Percentiles rank a stretch among this genome's conserved stretches.
These are phyloP conservation scores for Podilymbus podiceps DNA, from an alignment of 2,113 vertebrate genomes.

Conservation along the genomic window DNA sequence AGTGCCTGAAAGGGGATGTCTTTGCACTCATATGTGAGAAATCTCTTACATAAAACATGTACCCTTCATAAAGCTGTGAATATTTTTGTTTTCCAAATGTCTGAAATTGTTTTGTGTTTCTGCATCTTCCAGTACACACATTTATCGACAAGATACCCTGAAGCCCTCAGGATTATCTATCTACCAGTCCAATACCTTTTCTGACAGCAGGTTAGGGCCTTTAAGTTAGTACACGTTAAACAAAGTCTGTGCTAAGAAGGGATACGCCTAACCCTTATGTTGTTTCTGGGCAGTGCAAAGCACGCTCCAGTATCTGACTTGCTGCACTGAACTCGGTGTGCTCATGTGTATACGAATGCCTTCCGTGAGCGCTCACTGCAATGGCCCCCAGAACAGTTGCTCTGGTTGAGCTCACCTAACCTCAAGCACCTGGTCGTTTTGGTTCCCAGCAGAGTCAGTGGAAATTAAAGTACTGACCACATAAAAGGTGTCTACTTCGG, in stretches of 20 bases:
- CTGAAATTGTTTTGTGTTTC: neutral
- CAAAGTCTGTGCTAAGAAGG: neutral
- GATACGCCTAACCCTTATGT: neutral
- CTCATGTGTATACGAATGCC: rapidly evolving
- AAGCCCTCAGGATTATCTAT: neutral
- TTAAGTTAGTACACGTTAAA: neutral
- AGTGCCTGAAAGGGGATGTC: neutral
- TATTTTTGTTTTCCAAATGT: neutral
- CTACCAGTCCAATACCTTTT: neutral
- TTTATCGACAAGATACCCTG: neutral
- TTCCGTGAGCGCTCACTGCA: rapidly evolving
- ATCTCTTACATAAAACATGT: neutral
- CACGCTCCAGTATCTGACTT: neutral
- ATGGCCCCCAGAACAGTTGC: neutral
- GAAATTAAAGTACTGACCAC: neutral
- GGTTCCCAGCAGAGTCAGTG: neutral
- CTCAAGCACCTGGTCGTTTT: neutral
- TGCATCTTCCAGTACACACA: neutral
- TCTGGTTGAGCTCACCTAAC: neutral
- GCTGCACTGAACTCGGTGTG: neutral
- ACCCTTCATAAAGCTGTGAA: neutral
- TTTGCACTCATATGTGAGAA: neutral
- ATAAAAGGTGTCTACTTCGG: neutral
- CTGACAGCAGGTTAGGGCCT: neutral
- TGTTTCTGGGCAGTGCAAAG: neutral